Base-by-base conservation (phyloP, 2,113 vertebrate species). In the Suncus etruscus region DNA sequence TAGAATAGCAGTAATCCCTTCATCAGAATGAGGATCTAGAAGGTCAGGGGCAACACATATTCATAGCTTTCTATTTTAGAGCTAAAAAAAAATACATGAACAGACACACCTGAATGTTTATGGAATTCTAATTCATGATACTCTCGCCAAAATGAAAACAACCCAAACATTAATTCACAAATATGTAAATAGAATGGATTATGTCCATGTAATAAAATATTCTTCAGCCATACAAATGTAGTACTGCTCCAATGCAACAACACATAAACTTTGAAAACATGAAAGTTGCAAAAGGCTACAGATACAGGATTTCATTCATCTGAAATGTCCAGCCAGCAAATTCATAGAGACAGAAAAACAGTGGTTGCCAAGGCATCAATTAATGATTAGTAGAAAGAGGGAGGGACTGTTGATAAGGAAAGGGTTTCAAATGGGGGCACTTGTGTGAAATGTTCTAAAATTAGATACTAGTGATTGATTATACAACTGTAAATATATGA, bases 401-500 rank as follows among this genome's bases (percentile, higher is more conserved):
- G 25, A 85, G 24, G 89, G 69, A 80, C 12, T 86, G 16, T n/a
- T 88, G 83, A 87, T 76, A 20, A 20, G 51, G 24, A 32, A 6
- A 77, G 29, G 24, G 29, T 78, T 90, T 76, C 61, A 89, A 54
- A 78, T 31, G 2, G 14, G 39, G 61, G 18, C 32, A 3, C 20
- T 18, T 66, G 31, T 76, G 32, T 89, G 66, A 92, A 90, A 93
- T 88, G n/a, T 69, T 83, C 66, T 88, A 29, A 45, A 39, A 82
- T 48, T 70, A 89, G 80, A 31, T 9, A 80, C 20, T 54, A 48
- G 87, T 63, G 47, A 48, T 0, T 72, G 9, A 48, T 0, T 66
- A 7, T 14, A 32, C 15, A 81, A 75, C 45, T 86, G 45, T 66
- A 81, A 82, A 75, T 76, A 86, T 8, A 76, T 66, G 7, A 88